These are phyloP conservation scores for Pampus argenteus DNA, from an alignment of 2,797 vertebrate species.

Conservation along the genomic window DNA sequence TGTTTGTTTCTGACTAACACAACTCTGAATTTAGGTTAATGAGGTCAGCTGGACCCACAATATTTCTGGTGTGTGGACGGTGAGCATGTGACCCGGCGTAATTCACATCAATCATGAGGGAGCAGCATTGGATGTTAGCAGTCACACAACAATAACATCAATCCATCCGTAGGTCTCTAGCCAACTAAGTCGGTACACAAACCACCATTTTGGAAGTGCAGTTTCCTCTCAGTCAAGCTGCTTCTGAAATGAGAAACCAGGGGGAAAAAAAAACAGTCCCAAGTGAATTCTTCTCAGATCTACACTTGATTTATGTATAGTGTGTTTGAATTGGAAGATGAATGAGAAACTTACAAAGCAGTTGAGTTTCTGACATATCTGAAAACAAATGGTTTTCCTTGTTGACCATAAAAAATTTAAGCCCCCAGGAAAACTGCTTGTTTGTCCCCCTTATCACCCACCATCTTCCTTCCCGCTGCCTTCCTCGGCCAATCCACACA, in stretches of 20 bases:
- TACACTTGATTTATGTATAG: neutral
- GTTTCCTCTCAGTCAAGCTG: slow-evolving; percentile 4
- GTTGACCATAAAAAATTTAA: slow-evolving; percentile 46
- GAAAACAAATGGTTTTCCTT: slow-evolving; percentile 41
- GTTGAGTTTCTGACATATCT: slow-evolving; percentile 5
- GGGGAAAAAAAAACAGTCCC: slow-evolving; percentile 1
- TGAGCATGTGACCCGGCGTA: slow-evolving; percentile 52
- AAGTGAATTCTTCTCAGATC: slow-evolving; percentile 15
- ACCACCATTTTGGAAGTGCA: slow-evolving; percentile 40
- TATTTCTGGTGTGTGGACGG: slow-evolving; percentile 51
- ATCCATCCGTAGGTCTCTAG: slow-evolving; percentile 21
- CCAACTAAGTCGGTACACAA: slow-evolving; percentile 29
- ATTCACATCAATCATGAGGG: slow-evolving; percentile 56
- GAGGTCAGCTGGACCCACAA: slow-evolving; percentile 39
- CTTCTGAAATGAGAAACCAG: slow-evolving; percentile 38
- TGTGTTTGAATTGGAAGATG: neutral
- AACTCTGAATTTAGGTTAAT: slow-evolving; percentile 56
- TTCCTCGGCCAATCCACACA: slow-evolving; percentile 38
- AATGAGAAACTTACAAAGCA: slow-evolving; percentile 7
- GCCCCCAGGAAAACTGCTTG: slow-evolving; percentile 35
- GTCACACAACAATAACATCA: slow-evolving; percentile 37
- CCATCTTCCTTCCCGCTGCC: slow-evolving; percentile 47
- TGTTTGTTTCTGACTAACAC: slow-evolving; percentile 40
- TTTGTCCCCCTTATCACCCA: slow-evolving; percentile 33
- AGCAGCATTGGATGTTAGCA: slow-evolving; percentile 43